These are phyloP conservation scores for Dusona sp. DNA, from an alignment of 2,888 invertebrate species.

Conservation along the genomic window DNA sequence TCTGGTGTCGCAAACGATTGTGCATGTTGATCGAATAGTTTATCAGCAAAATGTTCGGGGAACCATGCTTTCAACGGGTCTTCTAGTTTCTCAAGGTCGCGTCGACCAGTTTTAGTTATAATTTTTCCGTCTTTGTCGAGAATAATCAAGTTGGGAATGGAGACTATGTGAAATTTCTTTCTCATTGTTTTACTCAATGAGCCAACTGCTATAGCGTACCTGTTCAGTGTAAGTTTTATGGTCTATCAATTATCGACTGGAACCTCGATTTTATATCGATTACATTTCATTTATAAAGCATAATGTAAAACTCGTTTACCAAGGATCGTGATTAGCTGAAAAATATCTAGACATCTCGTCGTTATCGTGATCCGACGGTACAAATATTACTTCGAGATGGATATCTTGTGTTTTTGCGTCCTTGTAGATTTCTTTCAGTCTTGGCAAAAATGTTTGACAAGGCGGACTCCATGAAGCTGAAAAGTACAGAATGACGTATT, in stretches of 20 bases:
- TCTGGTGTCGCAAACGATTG: not conserved
- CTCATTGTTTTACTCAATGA: constrained; percentile 64
- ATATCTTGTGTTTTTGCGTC: constrained; percentile 56
- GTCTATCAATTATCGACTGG: not conserved
- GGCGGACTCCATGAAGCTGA: constrained; percentile 76
- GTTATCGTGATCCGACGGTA: constrained; percentile 73
- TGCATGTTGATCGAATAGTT: not conserved
- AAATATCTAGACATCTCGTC: constrained; percentile 70
- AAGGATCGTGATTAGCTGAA: constrained; percentile 71
- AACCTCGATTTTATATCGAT: not conserved
- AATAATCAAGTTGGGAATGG: constrained; percentile 72
- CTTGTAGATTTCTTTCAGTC: constrained; percentile 67
- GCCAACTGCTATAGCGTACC: constrained; percentile 72
- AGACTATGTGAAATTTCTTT: constrained; percentile 69
- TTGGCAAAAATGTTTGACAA: constrained; percentile 72
- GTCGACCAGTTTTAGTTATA: constrained; percentile 67
- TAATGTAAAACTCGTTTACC: constrained; percentile 60
- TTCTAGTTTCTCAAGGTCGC: constrained; percentile 70
- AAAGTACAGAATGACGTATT: constrained; percentile 74
- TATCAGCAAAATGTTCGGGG: constrained; percentile 31
- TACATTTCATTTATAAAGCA: not conserved
- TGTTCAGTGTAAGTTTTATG: not conserved
- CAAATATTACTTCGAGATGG: constrained; percentile 73
- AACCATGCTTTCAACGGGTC: constrained; percentile 71
- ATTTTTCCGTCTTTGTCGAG: constrained; percentile 69